Evolutionary conservation across 2,888 invertebrate species (phyloP), one percentile per base, ranked within the genome.

Genomic region (Lochmaea crataegi): DNA sequence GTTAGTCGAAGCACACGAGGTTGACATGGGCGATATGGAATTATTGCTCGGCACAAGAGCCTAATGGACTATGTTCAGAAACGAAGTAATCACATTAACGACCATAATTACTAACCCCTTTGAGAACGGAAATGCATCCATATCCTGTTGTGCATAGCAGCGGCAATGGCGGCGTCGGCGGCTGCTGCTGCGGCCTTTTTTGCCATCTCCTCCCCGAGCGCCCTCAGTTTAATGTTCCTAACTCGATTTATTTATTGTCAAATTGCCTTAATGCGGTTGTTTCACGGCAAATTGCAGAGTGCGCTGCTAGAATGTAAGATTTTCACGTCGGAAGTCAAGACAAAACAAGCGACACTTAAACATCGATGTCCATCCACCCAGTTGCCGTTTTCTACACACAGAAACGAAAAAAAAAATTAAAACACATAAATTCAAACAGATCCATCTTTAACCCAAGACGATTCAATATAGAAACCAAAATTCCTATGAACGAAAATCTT

Each of bases 61-160:
- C 86, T 86, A 86, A 86, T 86, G 86, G 86, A 86, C 85, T 86
- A 82, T 84, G 85, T 85, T 86, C 86, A 86, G 87, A 87, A 87
- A 88, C 86, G 86, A 87, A 87, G 88, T 91, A 91, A 91, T 90
- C 89, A 88, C 88, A 90, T 91, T 91, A 91, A 86, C 88, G 88
- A 88, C 89, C 90, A 86, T 90, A 90, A 91, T 91, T 90, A 89
- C 89, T 87, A 87, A 87, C 88, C 88, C 89, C 88, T 88, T 89
- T 88, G 88, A 89, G 87, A 87, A 89, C 90, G 91, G 91, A 91
- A 91, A 91, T 91, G 90, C 90, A 90, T 89, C 91, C 90, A 91
- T 91, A 91, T 91, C 91, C 91, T 90, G 91, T 86, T 86, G 85
- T 85, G 84, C 84, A 84, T 84, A 83, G 84, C 83, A 83, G 79